Percentiles rank a stretch among this genome's conserved stretches.
Evolutionary conservation across 2,888 invertebrate genomes (phyloP).

Genomic region (Itoplectis maculator): DNA sequence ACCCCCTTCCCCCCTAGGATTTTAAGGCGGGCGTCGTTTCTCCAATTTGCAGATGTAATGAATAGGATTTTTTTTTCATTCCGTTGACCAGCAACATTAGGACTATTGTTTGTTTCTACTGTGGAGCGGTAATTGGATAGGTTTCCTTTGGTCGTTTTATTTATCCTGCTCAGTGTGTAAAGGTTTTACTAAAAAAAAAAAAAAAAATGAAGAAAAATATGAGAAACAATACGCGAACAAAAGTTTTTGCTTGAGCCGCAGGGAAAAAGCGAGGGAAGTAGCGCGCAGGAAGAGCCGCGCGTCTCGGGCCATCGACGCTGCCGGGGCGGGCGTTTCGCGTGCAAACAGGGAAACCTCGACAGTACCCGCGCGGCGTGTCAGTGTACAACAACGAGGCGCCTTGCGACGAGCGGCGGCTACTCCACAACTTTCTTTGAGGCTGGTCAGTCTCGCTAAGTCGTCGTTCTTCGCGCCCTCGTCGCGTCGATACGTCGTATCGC

Average conservation of each 20-base stretch:
- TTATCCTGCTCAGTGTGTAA: too few species aligned
- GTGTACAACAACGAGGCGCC: not conserved
- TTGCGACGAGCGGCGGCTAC: not conserved
- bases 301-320: not conserved
- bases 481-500: too few species aligned
- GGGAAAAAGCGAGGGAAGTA: not conserved
- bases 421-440: conserved; percentile 27
- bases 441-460: not conserved
- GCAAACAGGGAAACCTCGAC: conserved; percentile 36
- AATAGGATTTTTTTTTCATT: too few species aligned
- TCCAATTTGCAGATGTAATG: too few species aligned
- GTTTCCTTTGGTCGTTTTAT: too few species aligned
- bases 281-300: not conserved
- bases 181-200: too few species aligned
- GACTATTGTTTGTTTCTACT: too few species aligned
- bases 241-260: not conserved
- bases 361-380: not conserved
- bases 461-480: conserved; percentile 6
- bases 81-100: too few species aligned
- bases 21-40: too few species aligned
- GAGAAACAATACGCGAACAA: not conserved
- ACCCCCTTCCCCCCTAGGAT: too few species aligned
- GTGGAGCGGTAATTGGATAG: too few species aligned
- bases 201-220: not conserved
- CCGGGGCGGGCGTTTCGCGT: not conserved